Evolutionary conservation across 2,888 invertebrate species (phyloP).

Genomic region (Agapostemon virescens): DNA sequence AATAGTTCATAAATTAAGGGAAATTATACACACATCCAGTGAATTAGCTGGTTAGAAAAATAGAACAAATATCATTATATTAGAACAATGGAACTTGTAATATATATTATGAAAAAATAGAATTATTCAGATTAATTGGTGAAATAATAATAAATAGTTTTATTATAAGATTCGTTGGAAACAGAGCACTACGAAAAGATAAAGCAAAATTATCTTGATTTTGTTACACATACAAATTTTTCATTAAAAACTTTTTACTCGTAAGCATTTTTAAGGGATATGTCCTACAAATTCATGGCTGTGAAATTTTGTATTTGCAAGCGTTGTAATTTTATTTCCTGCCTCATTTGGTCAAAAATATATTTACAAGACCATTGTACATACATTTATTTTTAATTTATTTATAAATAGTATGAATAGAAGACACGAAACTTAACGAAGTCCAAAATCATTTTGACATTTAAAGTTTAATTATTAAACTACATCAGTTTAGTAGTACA

Average conservation of each 20-base stretch:
- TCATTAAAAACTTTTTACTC: slow-evolving; percentile 13
- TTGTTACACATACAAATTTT: slow-evolving; percentile 11
- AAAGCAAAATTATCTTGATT: slow-evolving; percentile 17
- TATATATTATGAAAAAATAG: slow-evolving; percentile 9
- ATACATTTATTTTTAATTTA: slow-evolving; percentile 9
- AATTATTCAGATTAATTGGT: slow-evolving; percentile 10
- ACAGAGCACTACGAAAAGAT: not conserved
- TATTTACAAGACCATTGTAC: slow-evolving; percentile 21
- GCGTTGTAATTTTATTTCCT: slow-evolving; percentile 34
- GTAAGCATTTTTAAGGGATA: slow-evolving; percentile 10
- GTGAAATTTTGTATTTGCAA: slow-evolving; percentile 57
- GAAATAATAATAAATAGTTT: slow-evolving; percentile 7
- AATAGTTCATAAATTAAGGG: not conserved
- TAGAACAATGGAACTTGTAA: slow-evolving; percentile 19
- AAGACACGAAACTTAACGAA: not conserved
- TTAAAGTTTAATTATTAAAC: not conserved
- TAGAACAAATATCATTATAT: slow-evolving; percentile 19
- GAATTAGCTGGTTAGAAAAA: slow-evolving; percentile 10
- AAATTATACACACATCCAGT: not conserved
- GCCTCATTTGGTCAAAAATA: slow-evolving; percentile 24
- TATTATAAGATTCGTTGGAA: not conserved
- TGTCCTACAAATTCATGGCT: slow-evolving; percentile 51
- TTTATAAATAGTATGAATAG: slow-evolving; percentile 1
- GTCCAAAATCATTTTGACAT: not conserved
- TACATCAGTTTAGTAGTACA: not conserved